phyloP scores from a whole-genome alignment of 2,888 invertebrate genomes.

The Himalopsyche anomala region DNA sequence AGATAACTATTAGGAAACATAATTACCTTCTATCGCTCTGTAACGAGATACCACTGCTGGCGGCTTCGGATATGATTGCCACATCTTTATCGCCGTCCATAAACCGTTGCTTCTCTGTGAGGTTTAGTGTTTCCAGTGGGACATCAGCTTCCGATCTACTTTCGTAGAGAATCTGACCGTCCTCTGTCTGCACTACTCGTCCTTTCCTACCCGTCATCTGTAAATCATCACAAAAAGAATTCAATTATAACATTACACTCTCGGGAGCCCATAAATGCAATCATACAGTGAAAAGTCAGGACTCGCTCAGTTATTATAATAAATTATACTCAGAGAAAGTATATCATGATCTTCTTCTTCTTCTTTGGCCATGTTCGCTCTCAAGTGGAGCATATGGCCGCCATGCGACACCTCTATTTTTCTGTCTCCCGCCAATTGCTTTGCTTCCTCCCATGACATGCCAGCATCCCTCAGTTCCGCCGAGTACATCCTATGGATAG shows the following conservation, averaged over 20 bases:
- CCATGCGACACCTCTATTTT: too few relatives aligned
- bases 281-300: too few relatives aligned
- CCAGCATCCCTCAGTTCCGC: too few relatives aligned
- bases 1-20: not conserved
- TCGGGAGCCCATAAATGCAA: too few relatives aligned
- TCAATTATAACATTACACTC: not conserved
- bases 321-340: too few relatives aligned
- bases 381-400: too few relatives aligned
- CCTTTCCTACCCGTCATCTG: slow-evolving; percentile 99
- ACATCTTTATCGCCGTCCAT: slow-evolving; percentile 99
- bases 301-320: too few relatives aligned
- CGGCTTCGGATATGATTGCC: slow-evolving; percentile 99
- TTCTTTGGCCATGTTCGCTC: too few relatives aligned
- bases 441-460: too few relatives aligned
- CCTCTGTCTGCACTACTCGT: slow-evolving; percentile 92
- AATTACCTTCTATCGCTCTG: slow-evolving; percentile 90
- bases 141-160: slow-evolving; percentile 96
- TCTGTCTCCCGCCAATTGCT: too few relatives aligned
- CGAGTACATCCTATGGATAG: too few relatives aligned
- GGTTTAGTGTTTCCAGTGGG: slow-evolving; percentile 96
- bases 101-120: slow-evolving; percentile 93
- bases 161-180: slow-evolving; percentile 95
- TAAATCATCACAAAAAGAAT: slow-evolving; percentile 1
- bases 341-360: too few relatives aligned
- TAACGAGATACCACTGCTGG: slow-evolving; percentile 97